phyloP scores from a whole-genome alignment of 2,797 vertebrate genomes.

The Sebastes trivittatus region DNA sequence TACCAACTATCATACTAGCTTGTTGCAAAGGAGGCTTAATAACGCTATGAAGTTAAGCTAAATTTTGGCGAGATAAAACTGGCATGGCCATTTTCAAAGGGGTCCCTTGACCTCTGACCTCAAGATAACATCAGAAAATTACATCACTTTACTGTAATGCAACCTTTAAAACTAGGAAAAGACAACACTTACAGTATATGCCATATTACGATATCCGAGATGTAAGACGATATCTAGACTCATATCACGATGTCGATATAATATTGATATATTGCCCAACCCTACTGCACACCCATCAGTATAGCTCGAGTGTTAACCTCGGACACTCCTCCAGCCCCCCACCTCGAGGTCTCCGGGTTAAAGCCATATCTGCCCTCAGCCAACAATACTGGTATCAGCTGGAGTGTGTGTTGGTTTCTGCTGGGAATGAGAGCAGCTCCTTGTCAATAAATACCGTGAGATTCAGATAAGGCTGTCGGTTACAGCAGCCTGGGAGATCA shows the following conservation, averaged over 20 bases:
- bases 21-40: accelerated
- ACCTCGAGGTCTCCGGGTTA: conserved; percentile 12
- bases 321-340: not conserved
- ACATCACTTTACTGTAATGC: accelerated
- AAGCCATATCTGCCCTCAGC: conserved; percentile 28
- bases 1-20: too few relatives aligned
- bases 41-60: not conserved
- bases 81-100: not conserved
- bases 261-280: not conserved
- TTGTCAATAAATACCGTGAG: conserved; percentile 5
- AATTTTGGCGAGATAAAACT: too few relatives aligned
- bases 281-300: not conserved
- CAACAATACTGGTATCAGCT: conserved; percentile 35
- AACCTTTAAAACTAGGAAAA: too few relatives aligned
- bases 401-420: conserved; percentile 36
- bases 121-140: not conserved
- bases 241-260: not conserved
- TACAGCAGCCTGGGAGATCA: not conserved
- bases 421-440: conserved; percentile 11
- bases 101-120: not conserved
- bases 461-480: not conserved
- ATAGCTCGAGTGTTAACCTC: conserved; percentile 23
- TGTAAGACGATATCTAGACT: too few relatives aligned
- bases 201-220: too few relatives aligned
- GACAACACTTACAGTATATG: too few relatives aligned